Evolutionary conservation across 53 echinoderm and acorn worm genomes (phyloP).

Genomic region (Mesocentrotus franciscanus): DNA sequence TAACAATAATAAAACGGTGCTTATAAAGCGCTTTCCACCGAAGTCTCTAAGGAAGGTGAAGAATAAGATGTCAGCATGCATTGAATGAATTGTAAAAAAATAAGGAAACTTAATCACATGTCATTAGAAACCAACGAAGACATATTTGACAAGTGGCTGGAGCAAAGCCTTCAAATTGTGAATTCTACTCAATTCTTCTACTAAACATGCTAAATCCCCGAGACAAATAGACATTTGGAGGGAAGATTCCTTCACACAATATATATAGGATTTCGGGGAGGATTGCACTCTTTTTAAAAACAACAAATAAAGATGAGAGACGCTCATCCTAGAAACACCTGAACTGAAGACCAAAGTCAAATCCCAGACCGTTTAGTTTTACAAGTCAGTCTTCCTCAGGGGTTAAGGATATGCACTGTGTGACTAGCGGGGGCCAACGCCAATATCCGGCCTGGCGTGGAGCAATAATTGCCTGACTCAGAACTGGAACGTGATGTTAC

Average conservation of each 20-base stretch:
- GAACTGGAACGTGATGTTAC: conserved; percentile 47
- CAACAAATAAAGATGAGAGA: conserved; percentile 25
- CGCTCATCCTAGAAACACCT: neutral
- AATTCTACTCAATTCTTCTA: neutral
- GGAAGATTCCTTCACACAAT: neutral
- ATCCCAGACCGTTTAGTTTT: conserved; percentile 43
- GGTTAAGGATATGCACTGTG: neutral
- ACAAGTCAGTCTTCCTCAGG: neutral
- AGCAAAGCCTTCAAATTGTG: neutral
- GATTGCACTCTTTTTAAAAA: conserved; percentile 37
- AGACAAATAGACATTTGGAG: neutral
- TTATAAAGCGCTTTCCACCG: no score
- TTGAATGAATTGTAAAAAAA: neutral
- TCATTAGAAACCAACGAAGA: neutral
- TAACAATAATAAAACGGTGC: no score
- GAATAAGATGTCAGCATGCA: neutral
- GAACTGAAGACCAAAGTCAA: conserved; percentile 25
- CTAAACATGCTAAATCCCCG: neutral
- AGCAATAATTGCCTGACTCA: conserved; percentile 48
- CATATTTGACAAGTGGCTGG: neutral
- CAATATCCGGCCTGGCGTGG: conserved; percentile 58
- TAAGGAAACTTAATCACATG: neutral
- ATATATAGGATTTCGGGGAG: neutral
- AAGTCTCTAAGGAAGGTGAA: neutral
- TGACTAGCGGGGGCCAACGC: conserved; percentile 31